phyloP scores from a whole-genome alignment of 2,888 invertebrate species.

The Tachina fera region DNA sequence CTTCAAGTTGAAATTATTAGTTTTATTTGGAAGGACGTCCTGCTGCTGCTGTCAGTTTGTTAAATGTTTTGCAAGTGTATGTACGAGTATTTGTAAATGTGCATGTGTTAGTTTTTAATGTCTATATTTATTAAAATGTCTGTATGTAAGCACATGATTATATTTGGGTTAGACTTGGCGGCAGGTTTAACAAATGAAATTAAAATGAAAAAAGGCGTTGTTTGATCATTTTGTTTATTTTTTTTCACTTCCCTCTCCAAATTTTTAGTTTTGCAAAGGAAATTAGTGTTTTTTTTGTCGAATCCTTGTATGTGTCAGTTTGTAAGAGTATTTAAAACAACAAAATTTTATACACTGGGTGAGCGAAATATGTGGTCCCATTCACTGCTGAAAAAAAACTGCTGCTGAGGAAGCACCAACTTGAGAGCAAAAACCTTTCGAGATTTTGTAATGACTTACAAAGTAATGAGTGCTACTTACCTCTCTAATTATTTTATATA shows the following conservation, averaged over 20 bases:
- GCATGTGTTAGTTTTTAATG: conserved; percentile 19
- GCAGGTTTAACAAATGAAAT: conserved; percentile 65
- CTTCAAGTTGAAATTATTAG: conserved; percentile 53
- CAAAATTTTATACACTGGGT: conserved; percentile 23
- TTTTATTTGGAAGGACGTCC: conserved; percentile 63
- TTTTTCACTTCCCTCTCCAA: background rate
- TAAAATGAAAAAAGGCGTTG: conserved; percentile 71
- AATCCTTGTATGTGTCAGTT: conserved; percentile 18
- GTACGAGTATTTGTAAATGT: background rate
- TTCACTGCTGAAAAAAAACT: no score
- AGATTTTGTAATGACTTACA: no score
- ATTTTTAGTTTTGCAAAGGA: conserved; percentile 38
- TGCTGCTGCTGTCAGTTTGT: conserved; percentile 66
- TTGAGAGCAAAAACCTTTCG: no score
- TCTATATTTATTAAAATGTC: conserved; percentile 35
- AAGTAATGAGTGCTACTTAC: no score
- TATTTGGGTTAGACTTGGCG: conserved; percentile 64
- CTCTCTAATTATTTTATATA: no score
- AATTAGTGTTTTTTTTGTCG: conserved; percentile 15
- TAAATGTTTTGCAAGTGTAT: conserved; percentile 33
- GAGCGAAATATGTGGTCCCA: background rate
- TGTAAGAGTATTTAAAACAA: background rate
- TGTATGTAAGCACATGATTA: conserved; percentile 14
- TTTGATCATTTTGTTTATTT: conserved; percentile 47
- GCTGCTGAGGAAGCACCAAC: no score